These are phyloP conservation scores for Lepidostoma basale DNA, from an alignment of 1,140 invertebrate genomes.

Conservation along the genomic window DNA sequence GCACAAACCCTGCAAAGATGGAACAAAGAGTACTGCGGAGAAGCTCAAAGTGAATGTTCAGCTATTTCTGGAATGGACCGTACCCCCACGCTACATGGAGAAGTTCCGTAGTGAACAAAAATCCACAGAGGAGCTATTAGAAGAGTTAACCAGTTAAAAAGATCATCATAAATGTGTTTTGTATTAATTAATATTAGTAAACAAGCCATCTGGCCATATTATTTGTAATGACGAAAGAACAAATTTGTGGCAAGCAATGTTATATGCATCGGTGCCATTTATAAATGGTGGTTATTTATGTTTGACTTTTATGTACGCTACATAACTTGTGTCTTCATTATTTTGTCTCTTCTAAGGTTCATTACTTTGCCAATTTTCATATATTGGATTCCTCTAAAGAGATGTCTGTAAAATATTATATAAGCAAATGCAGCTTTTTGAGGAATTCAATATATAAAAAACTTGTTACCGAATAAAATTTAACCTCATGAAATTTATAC, in stretches of 20 bases:
- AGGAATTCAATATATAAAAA: not conserved
- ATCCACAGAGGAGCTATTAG: constrained; percentile 77
- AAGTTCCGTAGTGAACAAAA: constrained; percentile 75
- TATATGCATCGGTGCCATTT: constrained; percentile 17
- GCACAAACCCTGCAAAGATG: constrained; percentile 66
- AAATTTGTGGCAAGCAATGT: constrained; percentile 4
- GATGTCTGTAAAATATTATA: too few species aligned
- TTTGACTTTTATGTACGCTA: not conserved
- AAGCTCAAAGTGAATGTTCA: constrained; percentile 74
- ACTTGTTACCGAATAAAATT: too few species aligned
- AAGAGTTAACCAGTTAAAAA: constrained; percentile 67
- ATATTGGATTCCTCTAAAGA: not conserved
- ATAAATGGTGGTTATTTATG: not conserved
- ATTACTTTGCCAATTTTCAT: not conserved
- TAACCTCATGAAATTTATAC: not conserved
- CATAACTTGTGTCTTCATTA: not conserved
- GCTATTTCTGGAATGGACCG: constrained; percentile 79
- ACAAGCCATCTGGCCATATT: constrained; percentile 7
- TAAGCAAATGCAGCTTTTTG: not conserved
- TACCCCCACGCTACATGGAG: constrained; percentile 77
- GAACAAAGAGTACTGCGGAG: constrained; percentile 62
- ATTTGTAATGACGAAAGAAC: constrained; percentile 10
- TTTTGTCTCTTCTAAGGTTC: not conserved
- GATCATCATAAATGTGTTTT: too few species aligned
- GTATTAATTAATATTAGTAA: too few species aligned